Base-by-base conservation (phyloP, 2,888 invertebrate genomes). In the Drosophila flavopinicola region DNA sequence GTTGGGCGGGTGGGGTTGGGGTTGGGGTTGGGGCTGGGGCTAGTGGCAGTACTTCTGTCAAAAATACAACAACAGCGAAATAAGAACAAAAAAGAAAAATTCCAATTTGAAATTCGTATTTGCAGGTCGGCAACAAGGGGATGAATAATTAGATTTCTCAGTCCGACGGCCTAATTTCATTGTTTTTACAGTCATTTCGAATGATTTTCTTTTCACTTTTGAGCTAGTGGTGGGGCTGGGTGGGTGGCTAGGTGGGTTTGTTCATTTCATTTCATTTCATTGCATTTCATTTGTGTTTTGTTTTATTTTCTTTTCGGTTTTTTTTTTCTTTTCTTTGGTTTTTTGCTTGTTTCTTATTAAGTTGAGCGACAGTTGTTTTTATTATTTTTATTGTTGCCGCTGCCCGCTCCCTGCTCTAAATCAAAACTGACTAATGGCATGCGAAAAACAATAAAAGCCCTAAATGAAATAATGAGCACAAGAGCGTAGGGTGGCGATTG, bases 121-220 rank as follows among this genome's bases (percentile, higher is more conserved):
- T 63, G 67, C 75, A 42, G 60, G 51, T 52, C 37, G 42, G 37
- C 39, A 71, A 76, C 88, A 88, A 85, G 77, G 88, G 85, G 78
- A 89, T 90, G 89, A 89, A 89, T 89, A 89, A 89, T 89, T 89
- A 89, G 89, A 89, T 89, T 89, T 85, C 85, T 80, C 85, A 79
- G 79, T 65, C 56, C 59, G 69, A 37, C 87, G 87, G 86, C 80
- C 89, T 89, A 89, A 88, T 88, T 89, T 88, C 89, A 88, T 88
- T 88, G 88, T 85, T 85, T 88, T 87, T 88, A 73, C 88, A 87
- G 85, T 88, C 85, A 88, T 85, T 89, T 88, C 74, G 84, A 82
- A 89, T 89, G 88, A 88, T 85, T 79, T 78, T 68, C 70, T 78
- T 74, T 75, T 64, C 72, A 66, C 66, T 67, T 68, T 73, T 77